These are phyloP conservation scores for Scrobipalpa atriplicella DNA, from an alignment of 2,888 invertebrate genomes.

Conservation along the genomic window DNA sequence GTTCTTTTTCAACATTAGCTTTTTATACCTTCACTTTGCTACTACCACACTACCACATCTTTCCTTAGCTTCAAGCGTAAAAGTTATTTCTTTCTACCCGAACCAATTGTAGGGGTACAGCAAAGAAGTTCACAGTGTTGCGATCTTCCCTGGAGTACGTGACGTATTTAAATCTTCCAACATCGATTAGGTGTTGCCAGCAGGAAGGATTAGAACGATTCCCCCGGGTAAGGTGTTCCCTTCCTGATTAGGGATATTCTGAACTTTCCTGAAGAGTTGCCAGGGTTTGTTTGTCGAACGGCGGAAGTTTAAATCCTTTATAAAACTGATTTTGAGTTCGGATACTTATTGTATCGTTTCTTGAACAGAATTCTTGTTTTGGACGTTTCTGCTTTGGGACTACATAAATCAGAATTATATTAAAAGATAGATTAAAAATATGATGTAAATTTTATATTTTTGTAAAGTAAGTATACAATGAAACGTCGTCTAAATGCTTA, in stretches of 20 bases:
- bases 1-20: no score
- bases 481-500: no score
- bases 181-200: slow-evolving; percentile 49
- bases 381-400: background rate
- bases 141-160: slow-evolving; percentile 49
- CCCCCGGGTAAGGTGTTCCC: slow-evolving; percentile 9
- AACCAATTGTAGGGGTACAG: slow-evolving; percentile 36
- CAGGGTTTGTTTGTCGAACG: background rate
- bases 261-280: slow-evolving; percentile 2
- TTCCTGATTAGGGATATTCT: slow-evolving; percentile 14
- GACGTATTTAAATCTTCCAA: slow-evolving; percentile 59
- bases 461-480: no score
- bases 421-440: no score
- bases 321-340: background rate
- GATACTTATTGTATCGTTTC: background rate
- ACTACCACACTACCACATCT: no score
- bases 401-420: no score
- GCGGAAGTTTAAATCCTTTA: slow-evolving; percentile 25
- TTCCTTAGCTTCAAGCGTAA: no score
- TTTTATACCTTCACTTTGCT: no score
- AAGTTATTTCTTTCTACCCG: background rate
- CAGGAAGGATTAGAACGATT: slow-evolving; percentile 12
- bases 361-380: background rate
- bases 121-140: slow-evolving; percentile 45
- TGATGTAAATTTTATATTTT: no score